Conservation (phyloP, 2,888 invertebrate genomes). For the Drosophila phalerata region DNA sequence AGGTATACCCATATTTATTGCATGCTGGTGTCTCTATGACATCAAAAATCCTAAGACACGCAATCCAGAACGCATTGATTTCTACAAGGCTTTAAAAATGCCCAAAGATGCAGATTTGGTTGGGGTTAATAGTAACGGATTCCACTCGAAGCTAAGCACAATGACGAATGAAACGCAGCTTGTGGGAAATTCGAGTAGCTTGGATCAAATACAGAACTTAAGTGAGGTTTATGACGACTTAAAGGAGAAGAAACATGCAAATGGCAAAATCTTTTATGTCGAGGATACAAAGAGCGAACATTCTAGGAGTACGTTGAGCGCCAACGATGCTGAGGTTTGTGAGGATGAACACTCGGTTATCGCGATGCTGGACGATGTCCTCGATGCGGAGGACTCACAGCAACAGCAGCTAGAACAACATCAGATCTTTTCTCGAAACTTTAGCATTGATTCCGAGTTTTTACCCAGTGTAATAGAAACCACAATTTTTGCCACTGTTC, state of each 20-base stretch:
- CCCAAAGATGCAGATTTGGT: conserved; percentile 3
- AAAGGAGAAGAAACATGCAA: conserved; percentile 80
- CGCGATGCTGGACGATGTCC: conserved; percentile 83
- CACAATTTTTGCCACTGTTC: conserved; percentile 82
- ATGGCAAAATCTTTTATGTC: conserved; percentile 81
- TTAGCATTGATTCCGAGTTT: conserved; percentile 82
- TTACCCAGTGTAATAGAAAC: conserved; percentile 81
- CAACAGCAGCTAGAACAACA: conserved; percentile 50
- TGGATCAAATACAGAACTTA: conserved; percentile 81
- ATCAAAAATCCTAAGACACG: conserved; percentile 69
- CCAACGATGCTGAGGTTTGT: conserved; percentile 32
- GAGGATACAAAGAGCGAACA: conserved; percentile 72
- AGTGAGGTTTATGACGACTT: conserved; percentile 78
- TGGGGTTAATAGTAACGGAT: conserved; percentile 28
- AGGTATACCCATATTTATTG: conserved; percentile 83
- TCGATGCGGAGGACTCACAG: conserved; percentile 77
- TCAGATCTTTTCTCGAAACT: conserved; percentile 58
- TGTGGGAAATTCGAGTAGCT: conserved; percentile 60
- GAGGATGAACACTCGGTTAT: conserved; percentile 82
- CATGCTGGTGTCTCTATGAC: conserved; percentile 82
- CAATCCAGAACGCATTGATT: conserved; percentile 71
- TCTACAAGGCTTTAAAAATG: conserved; percentile 56
- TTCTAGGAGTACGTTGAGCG: conserved; percentile 37
- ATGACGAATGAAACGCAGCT: conserved; percentile 50
- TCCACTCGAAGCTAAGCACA: conserved; percentile 49